Evolutionary conservation across 2,113 vertebrate species (phyloP).

Genomic region (Tragelaphus scriptus): DNA sequence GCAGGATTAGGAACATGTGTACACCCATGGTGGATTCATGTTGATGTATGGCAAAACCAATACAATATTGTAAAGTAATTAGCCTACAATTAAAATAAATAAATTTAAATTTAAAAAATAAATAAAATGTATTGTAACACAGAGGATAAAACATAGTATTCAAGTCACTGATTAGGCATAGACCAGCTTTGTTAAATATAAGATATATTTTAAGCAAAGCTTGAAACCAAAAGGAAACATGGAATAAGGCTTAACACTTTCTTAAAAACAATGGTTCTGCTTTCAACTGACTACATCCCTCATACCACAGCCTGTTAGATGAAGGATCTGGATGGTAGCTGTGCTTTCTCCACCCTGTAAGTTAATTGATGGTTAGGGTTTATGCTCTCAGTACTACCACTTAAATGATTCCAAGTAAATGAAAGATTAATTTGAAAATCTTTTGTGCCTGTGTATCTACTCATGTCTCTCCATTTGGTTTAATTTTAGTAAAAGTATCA

Average conservation of each 20-base stretch:
- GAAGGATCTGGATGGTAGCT: background rate
- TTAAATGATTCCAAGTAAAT: background rate
- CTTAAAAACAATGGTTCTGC: background rate
- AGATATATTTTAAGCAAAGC: background rate
- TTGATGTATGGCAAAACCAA: too few relatives aligned
- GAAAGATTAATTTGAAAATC: constrained; percentile 1
- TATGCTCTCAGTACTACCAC: background rate
- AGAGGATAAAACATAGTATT: background rate
- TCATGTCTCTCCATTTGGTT: constrained; percentile 11
- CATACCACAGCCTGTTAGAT: background rate
- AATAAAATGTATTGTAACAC: background rate
- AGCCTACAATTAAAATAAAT: too few relatives aligned
- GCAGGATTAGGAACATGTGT: too few relatives aligned
- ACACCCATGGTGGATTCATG: too few relatives aligned
- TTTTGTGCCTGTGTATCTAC: background rate
- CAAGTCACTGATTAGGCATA: background rate
- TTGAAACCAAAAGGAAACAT: background rate
- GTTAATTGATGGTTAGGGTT: background rate
- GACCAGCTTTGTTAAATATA: background rate
- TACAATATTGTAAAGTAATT: too few relatives aligned
- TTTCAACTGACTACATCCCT: background rate
- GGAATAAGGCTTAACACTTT: background rate
- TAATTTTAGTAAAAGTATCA: background rate
- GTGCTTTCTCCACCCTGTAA: background rate
- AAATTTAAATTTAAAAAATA: too few relatives aligned